These are phyloP conservation scores for Botia almorhae DNA, from an alignment of 2,797 vertebrate genomes.

Conservation along the genomic window DNA sequence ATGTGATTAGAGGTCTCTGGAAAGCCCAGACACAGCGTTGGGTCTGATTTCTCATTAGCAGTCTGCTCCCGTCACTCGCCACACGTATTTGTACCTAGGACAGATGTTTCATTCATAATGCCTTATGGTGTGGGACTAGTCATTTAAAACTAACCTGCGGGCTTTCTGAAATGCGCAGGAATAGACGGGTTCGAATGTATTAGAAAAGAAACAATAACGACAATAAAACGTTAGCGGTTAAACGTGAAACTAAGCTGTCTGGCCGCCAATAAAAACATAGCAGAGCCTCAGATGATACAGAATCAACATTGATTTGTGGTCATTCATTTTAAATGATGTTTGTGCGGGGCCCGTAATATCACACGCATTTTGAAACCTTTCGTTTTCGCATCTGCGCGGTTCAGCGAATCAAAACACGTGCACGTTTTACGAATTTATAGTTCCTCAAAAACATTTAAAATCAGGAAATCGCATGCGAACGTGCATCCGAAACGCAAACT, in stretches of 20 bases:
- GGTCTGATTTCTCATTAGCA: constrained; percentile 53
- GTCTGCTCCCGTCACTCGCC: constrained; percentile 30
- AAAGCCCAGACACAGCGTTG: constrained; percentile 46
- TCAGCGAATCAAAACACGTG: not conserved
- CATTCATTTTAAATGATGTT: constrained; percentile 34
- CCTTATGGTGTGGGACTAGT: constrained; percentile 46
- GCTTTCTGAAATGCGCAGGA: constrained; percentile 35
- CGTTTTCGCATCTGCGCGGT: too few relatives aligned
- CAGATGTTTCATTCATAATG: constrained; percentile 57
- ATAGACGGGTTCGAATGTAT: not conserved
- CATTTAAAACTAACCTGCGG: constrained; percentile 51
- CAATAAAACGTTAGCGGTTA: not conserved
- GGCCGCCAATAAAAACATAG: not conserved
- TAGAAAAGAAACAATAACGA: constrained; percentile 40
- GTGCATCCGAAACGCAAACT: constrained; percentile 18
- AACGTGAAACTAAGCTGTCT: not conserved
- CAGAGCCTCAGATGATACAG: constrained; percentile 2
- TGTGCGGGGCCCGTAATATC: not conserved
- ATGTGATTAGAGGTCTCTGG: constrained; percentile 43
- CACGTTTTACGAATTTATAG: too few relatives aligned
- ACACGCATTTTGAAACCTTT: too few relatives aligned
- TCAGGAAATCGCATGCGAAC: not conserved
- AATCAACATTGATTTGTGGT: constrained; percentile 27
- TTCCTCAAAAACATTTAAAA: too few relatives aligned
- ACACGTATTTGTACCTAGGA: constrained; percentile 42